Evolutionary conservation across 2,797 vertebrate genomes (phyloP), one percentile per base, ranked within the genome.

Genomic region (Ctenopoma multispine): DNA sequence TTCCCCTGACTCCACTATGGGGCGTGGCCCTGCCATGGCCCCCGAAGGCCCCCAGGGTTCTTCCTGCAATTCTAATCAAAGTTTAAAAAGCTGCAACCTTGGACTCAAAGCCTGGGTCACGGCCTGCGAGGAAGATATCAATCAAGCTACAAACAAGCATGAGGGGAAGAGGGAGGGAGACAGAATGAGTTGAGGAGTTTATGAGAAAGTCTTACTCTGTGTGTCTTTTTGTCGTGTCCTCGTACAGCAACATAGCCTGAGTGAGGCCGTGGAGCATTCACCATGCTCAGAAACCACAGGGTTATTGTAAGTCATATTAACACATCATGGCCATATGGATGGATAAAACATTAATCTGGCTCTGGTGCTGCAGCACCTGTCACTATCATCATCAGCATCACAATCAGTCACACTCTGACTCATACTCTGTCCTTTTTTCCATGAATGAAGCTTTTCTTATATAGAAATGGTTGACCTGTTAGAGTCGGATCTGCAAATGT

Each of bases 51-150:
- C 72, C 66, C 64, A 4, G 86, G 77, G 89, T 80, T 84, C 88
- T 92, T 94, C 91, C 92, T 93, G 90, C 88, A 85, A 90, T 92
- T 91, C 91, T 92, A 90, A 90, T 91, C 85, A 82, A 86, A 87
- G 81, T 82, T 85, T 75, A 86, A 91, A 90, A 90, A 83, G 76
- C 84, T 56, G 63, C 81, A 84, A 90, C 90, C 93, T 92, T 92
- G 90, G 89, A 89, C 81, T 77, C 73, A 6, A 23, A 59, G 77
- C 56, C 65, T 43, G 77, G 84, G 88, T 87, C 67, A 11, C n/a
- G 61, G 83, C 86, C 82, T 72, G 72, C 31, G 77, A 90, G 87
- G 91, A 90, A 89, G 89, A 91, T 84, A 94, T 93, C 89, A 90
- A 92, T 93, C 91, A 92, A 73, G 81, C 73, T 81, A 77, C 85